Conservation (phyloP, 2,797 vertebrate species). For the Hydrocynus forskahlii region DNA sequence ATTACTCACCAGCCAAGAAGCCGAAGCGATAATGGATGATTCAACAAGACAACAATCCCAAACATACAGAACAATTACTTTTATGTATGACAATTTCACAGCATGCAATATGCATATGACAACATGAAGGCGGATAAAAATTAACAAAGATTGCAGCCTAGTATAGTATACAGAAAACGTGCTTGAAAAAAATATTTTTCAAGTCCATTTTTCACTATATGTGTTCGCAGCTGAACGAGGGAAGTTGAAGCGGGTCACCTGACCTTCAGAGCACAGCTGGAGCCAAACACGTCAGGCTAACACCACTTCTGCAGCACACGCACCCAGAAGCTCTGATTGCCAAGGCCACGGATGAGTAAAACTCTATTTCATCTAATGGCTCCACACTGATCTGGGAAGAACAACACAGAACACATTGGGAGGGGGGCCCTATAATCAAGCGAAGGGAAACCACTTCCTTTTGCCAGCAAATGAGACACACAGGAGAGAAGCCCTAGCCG, state of each 20-base stretch:
- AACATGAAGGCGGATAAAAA: not conserved
- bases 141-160: not conserved
- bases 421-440: conserved; percentile 4
- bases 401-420: not conserved
- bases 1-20: too few relatives aligned
- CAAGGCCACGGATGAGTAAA: conserved; percentile 19
- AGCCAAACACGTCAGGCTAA: not conserved
- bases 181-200: conserved; percentile 7
- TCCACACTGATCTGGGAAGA: conserved; percentile 13
- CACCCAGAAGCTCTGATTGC: conserved; percentile 11
- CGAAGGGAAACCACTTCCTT: conserved; percentile 1
- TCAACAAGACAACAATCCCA: too few relatives aligned
- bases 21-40: too few relatives aligned
- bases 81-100: not conserved
- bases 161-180: not conserved
- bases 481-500: conserved; percentile 1
- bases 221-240: not conserved
- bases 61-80: too few relatives aligned
- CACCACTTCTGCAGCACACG: not conserved
- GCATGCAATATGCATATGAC: not conserved
- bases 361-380: conserved; percentile 5
- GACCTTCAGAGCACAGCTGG: conserved; percentile 30
- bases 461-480: not conserved
- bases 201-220: not conserved
- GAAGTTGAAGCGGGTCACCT: conserved; percentile 9